Percentiles rank a stretch among this genome's conserved stretches.
phyloP scores from a whole-genome alignment of 2,113 vertebrate genomes.

The Benitochromis conjunctus region DNA sequence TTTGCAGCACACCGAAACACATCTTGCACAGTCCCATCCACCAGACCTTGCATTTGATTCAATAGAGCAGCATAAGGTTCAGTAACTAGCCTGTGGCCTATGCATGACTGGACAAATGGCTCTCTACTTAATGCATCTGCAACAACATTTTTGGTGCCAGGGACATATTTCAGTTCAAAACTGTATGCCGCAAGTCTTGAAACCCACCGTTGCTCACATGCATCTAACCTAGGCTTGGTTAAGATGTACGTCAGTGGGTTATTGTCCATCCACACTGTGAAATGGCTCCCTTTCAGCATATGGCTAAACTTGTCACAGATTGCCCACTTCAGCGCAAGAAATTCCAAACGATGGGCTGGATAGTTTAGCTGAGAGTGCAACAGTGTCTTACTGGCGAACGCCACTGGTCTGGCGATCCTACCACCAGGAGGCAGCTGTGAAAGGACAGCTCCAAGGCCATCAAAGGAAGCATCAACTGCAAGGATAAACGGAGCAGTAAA shows the following conservation, averaged over 20 bases:
- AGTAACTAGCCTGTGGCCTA: not conserved
- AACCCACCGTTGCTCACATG: slow-evolving; percentile 7
- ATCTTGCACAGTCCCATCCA: not conserved
- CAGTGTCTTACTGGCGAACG: no score
- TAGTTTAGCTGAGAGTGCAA: no score
- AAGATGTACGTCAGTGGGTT: not conserved
- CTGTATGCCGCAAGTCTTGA: not conserved
- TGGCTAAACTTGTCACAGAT: no score
- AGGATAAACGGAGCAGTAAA: no score
- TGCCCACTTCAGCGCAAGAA: no score
- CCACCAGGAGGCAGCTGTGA: no score
- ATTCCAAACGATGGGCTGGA: no score
- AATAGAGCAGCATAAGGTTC: not conserved
- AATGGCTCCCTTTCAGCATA: no score
- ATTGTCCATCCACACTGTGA: no score
- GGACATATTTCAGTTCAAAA: slow-evolving; percentile 4
- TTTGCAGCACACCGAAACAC: not conserved
- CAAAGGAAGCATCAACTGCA: no score
- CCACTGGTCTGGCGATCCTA: no score
- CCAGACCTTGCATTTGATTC: not conserved
- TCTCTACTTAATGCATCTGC: not conserved
- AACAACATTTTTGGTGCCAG: not conserved
- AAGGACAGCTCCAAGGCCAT: no score
- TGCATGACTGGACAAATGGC: not conserved
- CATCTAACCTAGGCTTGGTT: not conserved